Base-by-base conservation (phyloP, 2,888 invertebrate genomes). In the Lochmaea capreae region DNA sequence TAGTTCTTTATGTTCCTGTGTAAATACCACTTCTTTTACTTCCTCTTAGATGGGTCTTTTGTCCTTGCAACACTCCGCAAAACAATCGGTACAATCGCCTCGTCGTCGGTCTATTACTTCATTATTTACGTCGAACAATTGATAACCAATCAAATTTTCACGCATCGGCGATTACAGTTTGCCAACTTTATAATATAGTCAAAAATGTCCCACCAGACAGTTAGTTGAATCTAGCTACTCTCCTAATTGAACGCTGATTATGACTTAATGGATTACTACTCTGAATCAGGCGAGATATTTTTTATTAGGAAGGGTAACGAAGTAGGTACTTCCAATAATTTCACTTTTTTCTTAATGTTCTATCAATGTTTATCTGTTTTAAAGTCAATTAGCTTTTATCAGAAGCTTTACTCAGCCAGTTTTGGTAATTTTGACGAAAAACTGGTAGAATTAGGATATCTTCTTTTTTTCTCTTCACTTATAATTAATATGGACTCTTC, bases 131-230 rank as follows among this genome's bases (percentile, higher is more conserved):
- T 65, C 39, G 46, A 65, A 71, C 71, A 71, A 71, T 71, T 71
- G 57, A 71, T 65, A 62, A 71, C 58, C 71, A 71, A 71, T 71
- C 71, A 71, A 71, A 71, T 71, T 71, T 65, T 71, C 65, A 65
- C 71, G 39, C 65, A 65, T 65, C 58, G 18, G 9, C 39, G 71
- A 71, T 65, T 46, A 33, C 71, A 65, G 65, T 68, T 68, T 68
- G 61, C 68, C 26, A 68, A 68, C 68, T 68, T 68, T 61, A 16
- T 65, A 26, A 46, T 16, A 39, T 39, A 26, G 46, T n/a, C 10
- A 54, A 68, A 46, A 68, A 68, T 22, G 62, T 62, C 42, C 67
- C 46, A 59, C 16, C 16, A 54, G 65, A 52, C 26, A 66, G 46
- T 65, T 42, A 49, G 42, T 65, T 65, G 49, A 43, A 33, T 42